Base-by-base conservation (phyloP, 2,797 vertebrate genomes). In the Enteromius argenteus region DNA sequence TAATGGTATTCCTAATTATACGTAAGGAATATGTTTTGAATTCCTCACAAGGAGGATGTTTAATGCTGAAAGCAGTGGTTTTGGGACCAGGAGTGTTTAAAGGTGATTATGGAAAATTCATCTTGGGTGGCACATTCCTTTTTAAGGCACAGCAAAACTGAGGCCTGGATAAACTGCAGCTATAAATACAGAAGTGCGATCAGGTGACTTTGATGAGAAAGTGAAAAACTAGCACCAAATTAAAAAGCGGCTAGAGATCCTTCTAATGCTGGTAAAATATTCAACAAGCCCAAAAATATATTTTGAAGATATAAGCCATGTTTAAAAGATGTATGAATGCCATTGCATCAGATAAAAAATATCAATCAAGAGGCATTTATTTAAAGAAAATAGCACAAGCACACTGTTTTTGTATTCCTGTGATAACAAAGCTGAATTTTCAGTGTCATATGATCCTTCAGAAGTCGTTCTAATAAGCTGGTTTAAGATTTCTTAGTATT, bases 81-180 rank as follows among this genome's bases (percentile, higher is more conserved):
- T 68, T 67, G 17, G 17, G 62, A 75, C n/a, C 58, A 42, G 69
- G 42, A 39, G 72, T 68, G 72, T 83, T 76, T 76, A 76, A 76
- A 68, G 56, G 72, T 76, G 72, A 83, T 83, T 83, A 83, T 75
- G 81, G 62, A 83, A 68, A 83, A 76, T 68, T 56, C 72, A 1
- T 83, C 81, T 67, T 83, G 81, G 81, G 81, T 83, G 81, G 81
- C 73, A 76, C 60, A 68, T 56, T 83, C 81, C 72, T 67, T 39
- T 66, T 53, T 39, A 83, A 67, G 35, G 32, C 58, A 76, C 37
- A 67, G 23, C 23, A 68, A 71, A 76, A 56, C 46, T 10, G 46
- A 66, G 72, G 62, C 15, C 35, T 53, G 49, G 53, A 32, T 58
- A 71, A 56, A 80, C 66, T 51, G 21, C 32, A 49, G 27, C 39